A percentile compares a stretch with the other conserved stretches of the same genome.
These are phyloP conservation scores for Apodemia duryi DNA, from an alignment of 2,888 invertebrate species.

Conservation along the genomic window DNA sequence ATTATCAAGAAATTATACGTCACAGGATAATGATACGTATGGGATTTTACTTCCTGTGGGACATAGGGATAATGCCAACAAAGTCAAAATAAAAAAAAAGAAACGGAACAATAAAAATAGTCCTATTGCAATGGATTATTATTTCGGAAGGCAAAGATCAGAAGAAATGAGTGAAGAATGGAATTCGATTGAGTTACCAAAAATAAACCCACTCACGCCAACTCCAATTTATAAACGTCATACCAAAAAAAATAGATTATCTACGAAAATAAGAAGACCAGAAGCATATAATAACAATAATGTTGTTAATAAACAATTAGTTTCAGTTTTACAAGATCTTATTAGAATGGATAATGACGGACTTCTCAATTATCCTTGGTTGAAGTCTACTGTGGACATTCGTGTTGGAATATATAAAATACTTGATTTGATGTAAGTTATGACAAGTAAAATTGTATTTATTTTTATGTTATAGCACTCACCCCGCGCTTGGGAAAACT, in stretches of 20 bases:
- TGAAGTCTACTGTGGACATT: slow-evolving; percentile 51
- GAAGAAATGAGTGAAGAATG: neutral
- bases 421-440: slow-evolving; percentile 47
- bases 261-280: neutral
- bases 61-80: neutral
- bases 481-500: too few species aligned
- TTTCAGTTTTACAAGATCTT: slow-evolving; percentile 48
- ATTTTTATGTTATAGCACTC: too few species aligned
- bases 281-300: neutral
- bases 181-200: neutral
- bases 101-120: slow-evolving; percentile 4
- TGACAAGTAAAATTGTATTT: too few species aligned
- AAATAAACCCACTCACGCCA: neutral
- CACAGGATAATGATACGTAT: too few species aligned
- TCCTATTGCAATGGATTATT: slow-evolving; percentile 38
- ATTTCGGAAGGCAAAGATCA: slow-evolving; percentile 32
- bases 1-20: too few species aligned
- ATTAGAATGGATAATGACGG: slow-evolving; percentile 39
- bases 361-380: slow-evolving; percentile 53
- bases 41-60: neutral
- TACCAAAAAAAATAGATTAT: neutral
- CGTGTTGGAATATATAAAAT: slow-evolving; percentile 48
- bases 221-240: neutral
- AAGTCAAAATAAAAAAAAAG: neutral
- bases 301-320: slow-evolving; percentile 25